Base-by-base conservation (phyloP, 92 coral and sea anemone genomes). In the Parazoanthus atlanticus region DNA sequence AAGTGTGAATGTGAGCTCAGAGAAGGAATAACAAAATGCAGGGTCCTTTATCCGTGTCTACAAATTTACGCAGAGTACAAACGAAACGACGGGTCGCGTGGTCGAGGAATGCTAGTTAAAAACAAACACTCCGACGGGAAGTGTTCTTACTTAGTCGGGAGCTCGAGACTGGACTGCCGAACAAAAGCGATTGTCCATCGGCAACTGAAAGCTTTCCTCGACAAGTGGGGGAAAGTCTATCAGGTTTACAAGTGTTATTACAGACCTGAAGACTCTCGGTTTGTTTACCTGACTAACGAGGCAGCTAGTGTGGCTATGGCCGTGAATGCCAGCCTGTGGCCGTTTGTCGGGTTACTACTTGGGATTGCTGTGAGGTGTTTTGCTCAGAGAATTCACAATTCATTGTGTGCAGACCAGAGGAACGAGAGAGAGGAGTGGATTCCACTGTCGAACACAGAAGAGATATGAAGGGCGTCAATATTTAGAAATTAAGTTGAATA, bases 11-110 rank as follows among this genome's bases (percentile, higher is more conserved):
- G 86, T n/a, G 11, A 23, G 9, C 86, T 36, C 76, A 82, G 46
- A 43, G 5, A 82, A 29, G 86, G 76, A 7, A 41, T 82, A 28
- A 82, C 23, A 41, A 65, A 40, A 10, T 82, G 86, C 72, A 66
- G 34, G 19, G 82, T 85, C 30, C 13, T 56, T 33, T 58, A 74
- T 16, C 80, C 89, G 21, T 74, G 82, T 76, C 19, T 85, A 31
- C 82, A 85, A 88, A 29, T 78, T 30, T 88, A 30, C 28, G 79
- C 91, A 67, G 66, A 86, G 72, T 65, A 81, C 86, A 82, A 41
- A 66, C 36, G 76, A 28, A 41, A 67, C 33, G 86, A 66, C 76
- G 76, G 86, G 4, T 65, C 76, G 13, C 31, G 23, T 33, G 86
- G 33, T 36, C 72, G 86, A n/a, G 86, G 86, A 34, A 67, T 65